Evolutionary conservation across 2,113 vertebrate species (phyloP), one percentile per base, ranked within the genome.

Genomic region (Lichenostomus cassidix): DNA sequence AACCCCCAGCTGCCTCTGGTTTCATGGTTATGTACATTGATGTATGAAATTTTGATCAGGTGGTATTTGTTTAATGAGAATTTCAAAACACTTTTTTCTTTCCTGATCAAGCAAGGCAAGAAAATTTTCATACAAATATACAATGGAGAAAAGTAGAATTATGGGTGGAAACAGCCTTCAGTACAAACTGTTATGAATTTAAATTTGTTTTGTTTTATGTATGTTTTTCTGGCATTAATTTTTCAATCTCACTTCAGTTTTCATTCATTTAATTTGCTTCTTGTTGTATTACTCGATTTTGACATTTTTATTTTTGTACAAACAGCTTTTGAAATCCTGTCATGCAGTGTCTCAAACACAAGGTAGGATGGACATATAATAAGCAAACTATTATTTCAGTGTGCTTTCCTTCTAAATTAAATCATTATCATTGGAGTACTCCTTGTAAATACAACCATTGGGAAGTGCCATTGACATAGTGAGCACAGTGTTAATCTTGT

Each of bases 281-380:
- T 94, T 98, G 93, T 97, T 98, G 98, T 98, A 97, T 98, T 97
- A 97, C 97, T 98, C 97, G 86, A 98, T 97, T 98, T 98, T 98
- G 98, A 98, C 98, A 97, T 98, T 98, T 98, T 98, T 98, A 98
- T 98, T 98, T 98, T 98, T 98, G 97, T 99, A 98, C 97, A 98
- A 98, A 98, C 99, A 99, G 99, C 99, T 99, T 99, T 99, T 99
- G 99, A 99, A 99, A 99, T 99, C 99, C 98, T 99, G 99, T 97
- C 99, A 99, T 98, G 99, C 99, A 99, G 98, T 99, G 98, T 99
- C 99, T 99, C 98, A 99, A 98, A 98, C 97, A 97, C 98, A 99
- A 99, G 99, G 99, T 99, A 99, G 98, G 99, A 98, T 97, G 96
- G 81, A 97, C 7, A 85, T 97, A 94, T 97, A 92, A 97, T 98